Evolutionary conservation across 2,113 vertebrate species (phyloP), one percentile per base, ranked within the genome.

Genomic region (Otolemur garnettii): DNA sequence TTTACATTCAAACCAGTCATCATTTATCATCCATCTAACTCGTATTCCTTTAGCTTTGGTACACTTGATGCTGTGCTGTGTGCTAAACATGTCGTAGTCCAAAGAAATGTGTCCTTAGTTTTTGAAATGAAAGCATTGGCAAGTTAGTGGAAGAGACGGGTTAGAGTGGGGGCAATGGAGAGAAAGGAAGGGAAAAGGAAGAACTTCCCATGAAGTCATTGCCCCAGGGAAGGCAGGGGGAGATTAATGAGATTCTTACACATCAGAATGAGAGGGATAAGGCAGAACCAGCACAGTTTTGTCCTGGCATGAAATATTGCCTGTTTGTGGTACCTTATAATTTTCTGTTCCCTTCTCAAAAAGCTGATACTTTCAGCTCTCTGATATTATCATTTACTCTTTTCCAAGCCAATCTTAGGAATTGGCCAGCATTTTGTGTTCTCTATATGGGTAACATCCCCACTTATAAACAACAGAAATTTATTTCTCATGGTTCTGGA

Each of bases 281-380:
- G 10, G 57, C 50, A 14, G 12, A 83, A 60, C 8, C 26, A 53
- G 33, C 28, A 24, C 30, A 64, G 69, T 74, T 91, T 75, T 19
- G 4, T 60, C 17, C 35, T 91, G 19, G 18, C 14, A 12, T 9
- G 42, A 88, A n/a, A 59, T 45, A 60, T 33, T 42, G 45, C 50
- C 14, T 91, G 33, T 80, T 71, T 28, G 33, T 62, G 42, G 42
- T 78, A 4, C 28, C 11, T 80, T 80, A 26, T 45, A 21, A 13
- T 88, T 95, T 92, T 95, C 55, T 68, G 33, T 88, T 92, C 81
- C 57, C 38, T 92, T 90, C 81, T 64, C 42, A 19, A 50, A 1
- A 87, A 82, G 81, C 18, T 18, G 6, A 33, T 89, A 15, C 68
- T 93, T 96, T 89, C 74, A 59, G 14, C 21, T 82, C 28, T 90